Percentiles rank a stretch among this genome's conserved stretches.
These are phyloP conservation scores for Staurois parvus DNA, from an alignment of 2,797 vertebrate genomes.

Conservation along the genomic window DNA sequence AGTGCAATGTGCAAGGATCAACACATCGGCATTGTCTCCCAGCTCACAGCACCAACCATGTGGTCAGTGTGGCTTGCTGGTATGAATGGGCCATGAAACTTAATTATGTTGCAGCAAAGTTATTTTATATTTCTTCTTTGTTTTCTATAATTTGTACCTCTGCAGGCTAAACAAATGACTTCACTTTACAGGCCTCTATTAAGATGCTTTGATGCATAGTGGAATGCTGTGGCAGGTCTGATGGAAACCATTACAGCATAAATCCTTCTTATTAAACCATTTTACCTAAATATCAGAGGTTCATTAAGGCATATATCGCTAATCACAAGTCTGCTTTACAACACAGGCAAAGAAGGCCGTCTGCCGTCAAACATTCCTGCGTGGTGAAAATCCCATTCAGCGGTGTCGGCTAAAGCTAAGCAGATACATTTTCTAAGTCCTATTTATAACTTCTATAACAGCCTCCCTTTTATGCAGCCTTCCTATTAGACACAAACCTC, in stretches of 20 bases:
- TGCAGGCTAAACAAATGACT: slow-evolving; percentile 4
- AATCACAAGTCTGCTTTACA: slow-evolving; percentile 37
- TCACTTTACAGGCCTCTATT: slow-evolving; percentile 7
- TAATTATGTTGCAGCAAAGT: too few relatives aligned
- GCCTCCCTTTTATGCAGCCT: slow-evolving; percentile 34
- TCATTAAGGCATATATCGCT: slow-evolving; percentile 23
- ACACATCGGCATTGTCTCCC: too few relatives aligned
- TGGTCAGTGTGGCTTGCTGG: too few relatives aligned
- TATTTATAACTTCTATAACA: slow-evolving; percentile 40
- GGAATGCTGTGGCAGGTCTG: background rate
- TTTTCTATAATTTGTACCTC: background rate
- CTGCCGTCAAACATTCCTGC: slow-evolving; percentile 41
- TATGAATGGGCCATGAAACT: too few relatives aligned
- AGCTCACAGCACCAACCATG: too few relatives aligned
- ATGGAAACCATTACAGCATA: slow-evolving; percentile 17
- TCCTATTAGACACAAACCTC: slow-evolving; percentile 21
- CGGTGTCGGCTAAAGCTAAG: slow-evolving; percentile 38
- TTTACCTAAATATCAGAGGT: slow-evolving; percentile 32
- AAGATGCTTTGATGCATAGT: slow-evolving; percentile 29
- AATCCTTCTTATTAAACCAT: slow-evolving; percentile 19
- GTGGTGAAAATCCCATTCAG: slow-evolving; percentile 34
- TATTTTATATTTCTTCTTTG: background rate
- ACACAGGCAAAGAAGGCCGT: slow-evolving; percentile 22
- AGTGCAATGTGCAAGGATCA: too few relatives aligned
- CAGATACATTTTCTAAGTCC: slow-evolving; percentile 52